Evolutionary conservation across 2,888 invertebrate species (phyloP), one percentile per base, ranked within the genome.

Genomic region (Chloroclystis v-ata): DNA sequence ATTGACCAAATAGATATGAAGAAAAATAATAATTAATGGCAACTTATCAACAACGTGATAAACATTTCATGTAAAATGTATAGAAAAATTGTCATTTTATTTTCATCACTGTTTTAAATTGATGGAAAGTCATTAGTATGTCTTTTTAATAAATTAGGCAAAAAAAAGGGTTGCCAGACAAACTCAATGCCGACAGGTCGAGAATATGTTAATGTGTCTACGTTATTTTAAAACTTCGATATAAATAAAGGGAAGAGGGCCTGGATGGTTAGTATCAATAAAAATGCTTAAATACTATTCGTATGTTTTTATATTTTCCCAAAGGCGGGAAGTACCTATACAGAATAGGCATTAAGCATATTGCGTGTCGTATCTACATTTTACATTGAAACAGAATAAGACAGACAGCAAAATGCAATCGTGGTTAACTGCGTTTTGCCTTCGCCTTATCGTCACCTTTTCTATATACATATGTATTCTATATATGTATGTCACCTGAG

Each of bases 141-240:
- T 14, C 16, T 43, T 29, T 40, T 29, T 33, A 45, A 50, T 50
- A 52, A 47, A 52, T 42, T 38, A 30, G 28, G 43, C 47, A 43
- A 40, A 40, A 47, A 44, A 46, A 51, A 51, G 37, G n/a, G 12
- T 43, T 29, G 16, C 13, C 49, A 49, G 41, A 20, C 42, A 32
- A 37, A 40, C 35, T 41, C 40, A 37, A 35, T 37, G 37, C 37
- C 37, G 25, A 6, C 37, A 26, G 37, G 32, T 47, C 10, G 32
- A 28, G 20, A 38, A 20, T 32, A 14, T 37, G 9, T 44, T 49
- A 30, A 44, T 49, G 30, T 49, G 41, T 41, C 41, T 45, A 14
- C 37, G 33, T 6, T 39, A 38, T 33, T 14, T 38, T 37, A 26
- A 35, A 7, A 41, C 30, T 40, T 37, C 10, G 26, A 35, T 30